phyloP scores from a whole-genome alignment of 1,140 invertebrate species.

The Aphelenchoides avenae region DNA sequence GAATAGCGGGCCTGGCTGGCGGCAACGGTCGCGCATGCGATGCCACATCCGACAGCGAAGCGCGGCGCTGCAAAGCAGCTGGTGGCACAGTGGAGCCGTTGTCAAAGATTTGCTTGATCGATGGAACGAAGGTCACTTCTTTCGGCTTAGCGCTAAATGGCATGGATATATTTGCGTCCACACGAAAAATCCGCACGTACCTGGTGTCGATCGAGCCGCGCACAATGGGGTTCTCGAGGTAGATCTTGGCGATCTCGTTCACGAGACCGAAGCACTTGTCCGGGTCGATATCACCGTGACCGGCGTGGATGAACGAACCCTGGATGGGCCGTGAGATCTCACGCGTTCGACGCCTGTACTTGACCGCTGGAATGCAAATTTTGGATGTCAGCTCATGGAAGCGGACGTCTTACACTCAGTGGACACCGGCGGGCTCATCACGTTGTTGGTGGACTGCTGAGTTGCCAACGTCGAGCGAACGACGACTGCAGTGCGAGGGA shows the following conservation, averaged over 20 bases:
- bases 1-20: no score
- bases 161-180: no score
- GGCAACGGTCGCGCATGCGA: no score
- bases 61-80: not conserved
- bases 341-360: conserved; percentile 5
- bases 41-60: not conserved
- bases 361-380: conserved; percentile 11
- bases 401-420: conserved; percentile 21
- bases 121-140: conserved; percentile 6
- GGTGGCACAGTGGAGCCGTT: not conserved
- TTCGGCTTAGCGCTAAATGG: conserved; percentile 13
- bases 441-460: not conserved
- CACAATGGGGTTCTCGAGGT: conserved; percentile 34
- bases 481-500: no score
- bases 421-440: not conserved
- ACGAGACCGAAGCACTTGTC: conserved; percentile 40
- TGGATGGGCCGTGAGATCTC: not conserved
- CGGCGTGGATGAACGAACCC: conserved; percentile 44
- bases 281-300: conserved; percentile 36
- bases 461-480: conserved; percentile 6
- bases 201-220: not conserved
- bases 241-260: conserved; percentile 40
- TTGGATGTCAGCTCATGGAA: conserved; percentile 16
- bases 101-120: conserved; percentile 1
- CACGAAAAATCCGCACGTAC: conserved; percentile 25